Evolutionary conservation across 35 echinoderm and acorn worm genomes (phyloP).

Genomic region (Stichopus chloronotus): DNA sequence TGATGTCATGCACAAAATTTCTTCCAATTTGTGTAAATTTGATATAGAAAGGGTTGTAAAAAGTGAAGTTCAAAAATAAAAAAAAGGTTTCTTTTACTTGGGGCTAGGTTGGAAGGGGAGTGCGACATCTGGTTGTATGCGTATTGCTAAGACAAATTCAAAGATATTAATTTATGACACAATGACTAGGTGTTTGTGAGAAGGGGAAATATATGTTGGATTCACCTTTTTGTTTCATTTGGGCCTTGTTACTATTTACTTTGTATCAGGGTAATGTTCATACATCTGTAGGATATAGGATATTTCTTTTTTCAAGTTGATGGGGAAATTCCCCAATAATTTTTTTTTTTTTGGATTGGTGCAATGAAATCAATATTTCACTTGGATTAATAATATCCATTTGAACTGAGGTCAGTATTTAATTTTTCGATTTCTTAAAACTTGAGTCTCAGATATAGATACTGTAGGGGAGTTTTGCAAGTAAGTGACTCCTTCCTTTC

Average conservation of each 20-base stretch:
- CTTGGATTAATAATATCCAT: too few relatives aligned
- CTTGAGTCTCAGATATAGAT: too few relatives aligned
- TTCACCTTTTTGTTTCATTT: background rate
- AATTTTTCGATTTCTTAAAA: too few relatives aligned
- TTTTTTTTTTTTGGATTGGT: background rate
- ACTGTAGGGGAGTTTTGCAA: too few relatives aligned
- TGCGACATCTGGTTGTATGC: too few relatives aligned
- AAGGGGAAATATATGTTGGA: background rate
- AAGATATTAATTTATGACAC: background rate
- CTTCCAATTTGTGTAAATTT: background rate
- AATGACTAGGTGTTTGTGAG: background rate
- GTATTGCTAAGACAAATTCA: background rate
- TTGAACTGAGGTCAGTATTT: too few relatives aligned
- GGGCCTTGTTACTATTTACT: background rate
- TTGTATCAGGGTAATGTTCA: background rate
- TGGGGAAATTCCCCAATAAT: background rate
- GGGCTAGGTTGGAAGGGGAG: too few relatives aligned
- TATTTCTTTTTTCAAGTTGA: background rate
- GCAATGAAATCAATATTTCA: background rate
- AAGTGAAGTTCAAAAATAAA: background rate
- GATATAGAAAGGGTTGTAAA: background rate
- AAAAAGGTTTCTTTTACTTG: background rate
- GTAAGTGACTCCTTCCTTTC: too few relatives aligned
- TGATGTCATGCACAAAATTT: background rate
- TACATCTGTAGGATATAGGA: background rate